Evolutionary conservation across 2,888 invertebrate genomes (phyloP).

Genomic region (Amblyjoppa proteus): DNA sequence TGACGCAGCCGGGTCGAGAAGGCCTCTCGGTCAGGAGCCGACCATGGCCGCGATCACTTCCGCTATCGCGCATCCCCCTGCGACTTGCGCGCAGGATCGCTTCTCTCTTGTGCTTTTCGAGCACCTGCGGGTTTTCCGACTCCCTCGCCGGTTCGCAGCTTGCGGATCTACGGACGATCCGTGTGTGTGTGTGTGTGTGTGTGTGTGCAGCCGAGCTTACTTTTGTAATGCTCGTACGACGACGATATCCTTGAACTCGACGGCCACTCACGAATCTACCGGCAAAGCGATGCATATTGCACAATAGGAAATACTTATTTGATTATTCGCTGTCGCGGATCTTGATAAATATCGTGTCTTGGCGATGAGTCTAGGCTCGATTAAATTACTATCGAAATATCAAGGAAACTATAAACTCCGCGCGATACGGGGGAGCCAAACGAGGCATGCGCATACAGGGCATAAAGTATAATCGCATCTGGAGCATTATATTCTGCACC

Average conservation of each 20-base stretch:
- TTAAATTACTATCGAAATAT: background rate
- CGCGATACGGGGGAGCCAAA: background rate
- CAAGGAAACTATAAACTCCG: background rate
- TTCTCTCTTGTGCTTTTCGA: constrained; percentile 27
- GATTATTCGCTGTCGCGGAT: background rate
- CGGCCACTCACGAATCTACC: constrained; percentile 8
- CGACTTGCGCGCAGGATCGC: constrained; percentile 50
- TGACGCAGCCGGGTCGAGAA: constrained; percentile 60
- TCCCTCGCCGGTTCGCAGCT: constrained; percentile 5
- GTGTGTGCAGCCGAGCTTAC: constrained; percentile 10
- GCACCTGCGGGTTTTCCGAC: constrained; percentile 35
- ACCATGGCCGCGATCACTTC: constrained; percentile 72
- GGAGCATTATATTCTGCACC: constrained; percentile 34
- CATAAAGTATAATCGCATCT: constrained; percentile 19
- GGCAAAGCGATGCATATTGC: background rate
- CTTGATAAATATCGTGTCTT: background rate
- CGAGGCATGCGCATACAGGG: constrained; percentile 4
- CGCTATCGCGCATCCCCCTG: constrained; percentile 45
- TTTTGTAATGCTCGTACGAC: constrained; percentile 1
- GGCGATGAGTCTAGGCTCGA: no score
- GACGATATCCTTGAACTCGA: constrained; percentile 57
- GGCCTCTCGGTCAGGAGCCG: constrained; percentile 61
- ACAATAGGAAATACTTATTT: background rate
- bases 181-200: constrained; percentile 8
- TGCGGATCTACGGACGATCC: constrained; percentile 16